Base-by-base conservation (phyloP, 2,113 vertebrate species). In the Trichechus manatus region DNA sequence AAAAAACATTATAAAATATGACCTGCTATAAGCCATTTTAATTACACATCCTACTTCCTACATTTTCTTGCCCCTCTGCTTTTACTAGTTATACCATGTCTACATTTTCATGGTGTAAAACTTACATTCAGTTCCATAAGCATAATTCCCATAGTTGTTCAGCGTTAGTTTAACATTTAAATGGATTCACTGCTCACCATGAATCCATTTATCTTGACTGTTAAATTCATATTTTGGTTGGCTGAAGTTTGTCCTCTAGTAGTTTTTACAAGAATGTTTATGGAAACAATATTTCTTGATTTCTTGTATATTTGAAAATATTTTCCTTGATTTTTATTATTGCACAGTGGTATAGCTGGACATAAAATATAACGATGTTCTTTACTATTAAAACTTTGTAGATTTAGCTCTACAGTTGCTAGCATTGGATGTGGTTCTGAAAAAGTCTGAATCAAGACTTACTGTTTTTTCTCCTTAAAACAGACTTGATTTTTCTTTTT, bases 191-290 rank as follows among this genome's bases (percentile, higher is more conserved):
- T 94, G 61, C 77, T 97, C 59, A 68, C 80, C 39, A 92, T 2
- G 13, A 78, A 25, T 87, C 53, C 39, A 82, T 93, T 93, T 94
- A 84, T 92, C 89, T 94, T 91, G 78, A 93, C 84, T 95, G 95
- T 53, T 66, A 97, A 94, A 89, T 84, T 89, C 80, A 20, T 93
- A 90, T 96, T 97, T 94, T 96, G 74, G 8, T 97, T 97, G 97
- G 93, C 77, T 66, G 3, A 95, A 89, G 36, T 66, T 56, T 80
- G 20, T 91, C 7, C 72, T 94, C 87, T 87, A 29, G 8, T 63
- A 94, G 93, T 92, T 98, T 97, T 97, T 77, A 90, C 39, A 97
- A 95, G 95, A 81, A 89, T 97, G 59, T 92, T 97, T 96, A 95
- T 94, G 64, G 64, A 95, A 97, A 95, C 36, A 97, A 82, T 92